A percentile compares a stretch with the other conserved stretches of the same genome.
Conservation (phyloP, 2,888 invertebrate genomes). For the Ariolimax columbianus region DNA sequence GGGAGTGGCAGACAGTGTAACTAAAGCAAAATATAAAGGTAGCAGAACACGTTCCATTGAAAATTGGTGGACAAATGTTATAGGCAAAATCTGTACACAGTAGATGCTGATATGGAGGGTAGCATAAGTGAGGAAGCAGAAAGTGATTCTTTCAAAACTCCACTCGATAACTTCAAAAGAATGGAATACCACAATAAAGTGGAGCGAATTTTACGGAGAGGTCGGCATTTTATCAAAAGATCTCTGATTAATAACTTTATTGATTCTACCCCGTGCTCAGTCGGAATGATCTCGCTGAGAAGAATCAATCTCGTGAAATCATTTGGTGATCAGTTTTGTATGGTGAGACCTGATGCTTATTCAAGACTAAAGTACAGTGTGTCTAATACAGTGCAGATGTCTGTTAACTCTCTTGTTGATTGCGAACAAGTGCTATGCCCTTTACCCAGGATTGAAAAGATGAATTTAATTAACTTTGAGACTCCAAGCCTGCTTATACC, state of each 20-base stretch:
- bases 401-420: background rate
- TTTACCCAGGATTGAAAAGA: background rate
- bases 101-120: background rate
- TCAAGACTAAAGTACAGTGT: background rate
- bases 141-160: background rate
- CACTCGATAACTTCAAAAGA: background rate
- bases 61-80: background rate
- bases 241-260: background rate
- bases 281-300: conserved; percentile 30
- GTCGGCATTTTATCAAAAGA: background rate
- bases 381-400: background rate
- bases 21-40: background rate
- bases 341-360: background rate
- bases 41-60: background rate
- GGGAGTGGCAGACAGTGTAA: background rate
- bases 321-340: background rate
- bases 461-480: background rate
- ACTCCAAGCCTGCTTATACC: background rate
- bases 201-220: background rate
- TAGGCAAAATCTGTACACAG: background rate
- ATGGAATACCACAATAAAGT: background rate
- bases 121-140: background rate
- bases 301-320: conserved; percentile 21
- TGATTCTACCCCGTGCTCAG: background rate
- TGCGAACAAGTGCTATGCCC: background rate